phyloP scores from a whole-genome alignment of 1,140 invertebrate genomes.

The Ridgeia piscesae region DNA sequence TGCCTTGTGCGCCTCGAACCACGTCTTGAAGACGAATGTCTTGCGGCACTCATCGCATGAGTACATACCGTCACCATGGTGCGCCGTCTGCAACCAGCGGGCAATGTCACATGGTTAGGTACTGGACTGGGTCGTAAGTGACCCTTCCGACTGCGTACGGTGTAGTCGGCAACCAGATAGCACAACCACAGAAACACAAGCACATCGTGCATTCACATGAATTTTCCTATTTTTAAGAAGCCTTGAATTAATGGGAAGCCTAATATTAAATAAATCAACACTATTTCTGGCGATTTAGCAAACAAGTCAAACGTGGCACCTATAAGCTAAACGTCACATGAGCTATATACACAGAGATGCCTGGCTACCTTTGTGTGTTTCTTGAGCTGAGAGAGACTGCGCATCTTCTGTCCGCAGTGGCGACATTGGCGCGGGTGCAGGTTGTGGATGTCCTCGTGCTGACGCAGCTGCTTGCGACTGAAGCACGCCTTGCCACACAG shows the following conservation, averaged over 20 bases:
- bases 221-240: too few relatives aligned
- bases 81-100: not conserved
- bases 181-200: too few relatives aligned
- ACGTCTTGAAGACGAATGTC: not conserved
- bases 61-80: not conserved
- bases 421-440: not conserved
- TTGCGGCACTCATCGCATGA: not conserved
- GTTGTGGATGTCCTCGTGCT: not conserved
- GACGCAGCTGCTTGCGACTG: not conserved
- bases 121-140: not conserved
- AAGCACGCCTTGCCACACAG: not conserved
- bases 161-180: too few relatives aligned
- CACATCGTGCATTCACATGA: too few relatives aligned
- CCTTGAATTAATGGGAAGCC: too few relatives aligned
- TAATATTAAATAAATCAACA: too few relatives aligned
- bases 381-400: not conserved
- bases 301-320: too few relatives aligned
- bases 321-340: not conserved
- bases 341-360: not conserved
- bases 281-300: too few relatives aligned
- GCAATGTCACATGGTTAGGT: not conserved
- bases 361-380: not conserved
- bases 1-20: not conserved
- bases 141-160: too few relatives aligned
- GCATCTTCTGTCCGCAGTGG: not conserved